These are phyloP conservation scores for Melinopterus prodromus DNA, from an alignment of 2,888 invertebrate species.

Conservation along the genomic window DNA sequence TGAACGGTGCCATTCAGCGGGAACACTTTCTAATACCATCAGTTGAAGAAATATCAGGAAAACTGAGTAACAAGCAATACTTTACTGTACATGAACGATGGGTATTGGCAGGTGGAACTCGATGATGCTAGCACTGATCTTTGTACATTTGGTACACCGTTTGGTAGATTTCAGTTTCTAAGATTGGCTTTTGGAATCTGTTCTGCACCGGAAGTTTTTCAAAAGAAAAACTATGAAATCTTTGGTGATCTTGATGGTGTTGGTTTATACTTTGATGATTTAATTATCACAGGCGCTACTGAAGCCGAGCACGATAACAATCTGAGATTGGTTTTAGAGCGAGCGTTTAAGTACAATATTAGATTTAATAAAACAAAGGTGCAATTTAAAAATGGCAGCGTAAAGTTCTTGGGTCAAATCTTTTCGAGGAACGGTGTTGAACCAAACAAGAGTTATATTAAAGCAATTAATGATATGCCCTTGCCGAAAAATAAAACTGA, in stretches of 20 bases:
- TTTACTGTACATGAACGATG: slow-evolving; percentile 18
- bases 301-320: slow-evolving; percentile 29
- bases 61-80: not conserved
- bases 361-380: slow-evolving; percentile 50
- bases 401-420: slow-evolving; percentile 47
- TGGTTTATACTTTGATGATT: slow-evolving; percentile 30
- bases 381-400: slow-evolving; percentile 45
- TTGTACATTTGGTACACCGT: slow-evolving; percentile 10
- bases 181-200: slow-evolving; percentile 7
- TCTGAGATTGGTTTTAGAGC: slow-evolving; percentile 23
- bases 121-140: slow-evolving; percentile 7
- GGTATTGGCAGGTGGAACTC: slow-evolving; percentile 10
- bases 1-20: slow-evolving; percentile 18
- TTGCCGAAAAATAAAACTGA: slow-evolving; percentile 45
- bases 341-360: slow-evolving; percentile 45
- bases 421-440: slow-evolving; percentile 40
- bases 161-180: slow-evolving; percentile 14
- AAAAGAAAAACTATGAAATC: slow-evolving; percentile 22
- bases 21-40: slow-evolving; percentile 8
- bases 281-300: slow-evolving; percentile 28
- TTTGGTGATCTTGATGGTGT: slow-evolving; percentile 27
- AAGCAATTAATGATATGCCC: slow-evolving; percentile 39
- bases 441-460: slow-evolving; percentile 40
- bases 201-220: slow-evolving; percentile 14
- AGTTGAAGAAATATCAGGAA: slow-evolving; percentile 10